phyloP scores from a whole-genome alignment of 2,113 vertebrate genomes.

The Aegypius monachus region DNA sequence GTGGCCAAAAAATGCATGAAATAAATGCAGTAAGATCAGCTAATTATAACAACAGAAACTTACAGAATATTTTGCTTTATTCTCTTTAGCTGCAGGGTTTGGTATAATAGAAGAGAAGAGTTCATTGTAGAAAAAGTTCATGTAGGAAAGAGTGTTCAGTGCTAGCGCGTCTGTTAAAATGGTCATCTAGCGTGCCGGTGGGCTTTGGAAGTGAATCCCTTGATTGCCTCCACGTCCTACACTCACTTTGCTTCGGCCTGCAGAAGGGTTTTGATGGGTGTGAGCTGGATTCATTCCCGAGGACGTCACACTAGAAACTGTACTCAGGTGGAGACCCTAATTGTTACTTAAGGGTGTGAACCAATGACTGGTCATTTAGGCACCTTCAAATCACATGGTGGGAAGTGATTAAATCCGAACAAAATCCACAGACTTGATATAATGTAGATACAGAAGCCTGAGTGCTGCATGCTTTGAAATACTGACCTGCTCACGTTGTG shows the following conservation, averaged over 20 bases:
- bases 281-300: fast-evolving
- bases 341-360: not conserved
- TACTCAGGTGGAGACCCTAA: not conserved
- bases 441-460: not conserved
- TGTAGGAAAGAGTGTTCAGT: not conserved
- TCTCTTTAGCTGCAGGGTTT: not conserved
- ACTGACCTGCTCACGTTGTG: not conserved
- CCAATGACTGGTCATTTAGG: fast-evolving
- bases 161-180: not conserved
- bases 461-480: not conserved
- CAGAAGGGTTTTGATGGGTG: not conserved
- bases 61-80: not conserved
- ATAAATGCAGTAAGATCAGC: not conserved
- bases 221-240: not conserved
- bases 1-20: not conserved
- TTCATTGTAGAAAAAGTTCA: not conserved
- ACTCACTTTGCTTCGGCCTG: not conserved
- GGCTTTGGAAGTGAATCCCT: not conserved
- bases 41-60: not conserved
- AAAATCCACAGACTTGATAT: not conserved
- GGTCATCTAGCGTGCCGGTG: not conserved
- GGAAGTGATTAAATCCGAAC: not conserved
- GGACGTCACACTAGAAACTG: fast-evolving
- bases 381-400: not conserved
- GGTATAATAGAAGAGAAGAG: not conserved